These are phyloP conservation scores for Micromussa lordhowensis DNA, from an alignment of 92 coral and sea anemone genomes.

Conservation along the genomic window DNA sequence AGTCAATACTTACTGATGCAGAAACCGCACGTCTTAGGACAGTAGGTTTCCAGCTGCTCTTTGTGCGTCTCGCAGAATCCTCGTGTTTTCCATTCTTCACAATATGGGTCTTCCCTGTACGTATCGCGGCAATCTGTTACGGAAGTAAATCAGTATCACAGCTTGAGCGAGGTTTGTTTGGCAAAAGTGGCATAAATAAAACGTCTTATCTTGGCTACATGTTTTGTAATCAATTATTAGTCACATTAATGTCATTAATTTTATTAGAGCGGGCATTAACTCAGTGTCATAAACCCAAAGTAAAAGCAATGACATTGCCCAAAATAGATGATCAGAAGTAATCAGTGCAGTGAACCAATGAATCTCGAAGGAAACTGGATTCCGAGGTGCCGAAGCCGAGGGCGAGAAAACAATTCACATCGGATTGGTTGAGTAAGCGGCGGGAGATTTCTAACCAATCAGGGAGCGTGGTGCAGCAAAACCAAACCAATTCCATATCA, in stretches of 20 bases:
- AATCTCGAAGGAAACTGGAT: not conserved
- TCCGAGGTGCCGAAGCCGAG: too few relatives aligned
- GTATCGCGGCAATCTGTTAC: conserved; percentile 66
- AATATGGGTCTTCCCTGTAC: conserved; percentile 61
- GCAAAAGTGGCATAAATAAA: not conserved
- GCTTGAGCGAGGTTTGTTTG: not conserved
- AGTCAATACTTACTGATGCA: conserved; percentile 40
- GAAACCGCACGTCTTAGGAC: conserved; percentile 70
- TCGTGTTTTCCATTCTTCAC: conserved; percentile 58
- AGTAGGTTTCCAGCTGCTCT: conserved; percentile 63
- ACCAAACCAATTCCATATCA: not conserved
- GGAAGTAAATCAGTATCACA: not conserved
- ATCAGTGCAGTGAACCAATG: not conserved
- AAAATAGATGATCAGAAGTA: too few relatives aligned
- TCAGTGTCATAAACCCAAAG: not conserved
- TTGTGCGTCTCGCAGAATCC: conserved; percentile 56
- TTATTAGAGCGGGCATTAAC: not conserved
- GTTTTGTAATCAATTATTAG: not conserved
- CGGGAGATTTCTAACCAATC: not conserved
- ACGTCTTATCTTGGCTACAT: not conserved
- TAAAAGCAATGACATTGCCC: not conserved
- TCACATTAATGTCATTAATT: not conserved
- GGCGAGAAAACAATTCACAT: too few relatives aligned
- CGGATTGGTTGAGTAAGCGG: not conserved
- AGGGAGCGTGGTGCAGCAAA: not conserved